Conservation (phyloP, 2,113 vertebrate species). For the Pyrgilauda ruficollis region DNA sequence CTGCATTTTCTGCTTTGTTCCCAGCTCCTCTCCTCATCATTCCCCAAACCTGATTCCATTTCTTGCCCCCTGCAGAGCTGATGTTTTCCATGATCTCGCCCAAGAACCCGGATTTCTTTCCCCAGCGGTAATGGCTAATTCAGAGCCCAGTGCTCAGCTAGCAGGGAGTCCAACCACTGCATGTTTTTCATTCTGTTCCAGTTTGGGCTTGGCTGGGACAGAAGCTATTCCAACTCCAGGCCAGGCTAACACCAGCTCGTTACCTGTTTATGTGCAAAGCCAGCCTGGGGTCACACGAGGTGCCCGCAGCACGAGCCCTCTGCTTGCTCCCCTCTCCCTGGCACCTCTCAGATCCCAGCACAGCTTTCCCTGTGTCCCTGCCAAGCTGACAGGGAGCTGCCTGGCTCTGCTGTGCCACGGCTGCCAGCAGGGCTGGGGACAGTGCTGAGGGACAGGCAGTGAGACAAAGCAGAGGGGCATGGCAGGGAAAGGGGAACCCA, state of each 20-base stretch:
- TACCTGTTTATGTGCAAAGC: background rate
- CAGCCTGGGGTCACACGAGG: background rate
- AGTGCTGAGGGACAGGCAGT: rapidly evolving
- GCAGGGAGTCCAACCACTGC: conserved; percentile 42
- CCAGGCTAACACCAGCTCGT: background rate
- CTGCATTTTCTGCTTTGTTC: background rate
- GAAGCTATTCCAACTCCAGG: background rate
- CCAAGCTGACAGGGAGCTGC: background rate
- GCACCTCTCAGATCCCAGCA: background rate
- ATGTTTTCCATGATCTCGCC: conserved; percentile 19
- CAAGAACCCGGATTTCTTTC: conserved; percentile 32
- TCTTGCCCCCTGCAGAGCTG: background rate
- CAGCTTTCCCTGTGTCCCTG: background rate
- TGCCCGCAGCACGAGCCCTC: background rate
- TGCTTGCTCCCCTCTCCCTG: background rate
- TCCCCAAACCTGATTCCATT: background rate
- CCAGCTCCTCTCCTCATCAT: background rate
- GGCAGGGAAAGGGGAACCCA: background rate
- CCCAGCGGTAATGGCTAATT: background rate
- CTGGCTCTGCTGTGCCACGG: background rate
- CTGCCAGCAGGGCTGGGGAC: background rate
- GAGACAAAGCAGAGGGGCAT: background rate
- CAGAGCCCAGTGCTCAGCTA: conserved; percentile 24
- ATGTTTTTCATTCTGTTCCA: conserved; percentile 59
- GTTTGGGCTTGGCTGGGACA: background rate